Evolutionary conservation across 2,113 vertebrate species (phyloP), one percentile per base, ranked within the genome.

Genomic region (Proterorhinus semilunaris): DNA sequence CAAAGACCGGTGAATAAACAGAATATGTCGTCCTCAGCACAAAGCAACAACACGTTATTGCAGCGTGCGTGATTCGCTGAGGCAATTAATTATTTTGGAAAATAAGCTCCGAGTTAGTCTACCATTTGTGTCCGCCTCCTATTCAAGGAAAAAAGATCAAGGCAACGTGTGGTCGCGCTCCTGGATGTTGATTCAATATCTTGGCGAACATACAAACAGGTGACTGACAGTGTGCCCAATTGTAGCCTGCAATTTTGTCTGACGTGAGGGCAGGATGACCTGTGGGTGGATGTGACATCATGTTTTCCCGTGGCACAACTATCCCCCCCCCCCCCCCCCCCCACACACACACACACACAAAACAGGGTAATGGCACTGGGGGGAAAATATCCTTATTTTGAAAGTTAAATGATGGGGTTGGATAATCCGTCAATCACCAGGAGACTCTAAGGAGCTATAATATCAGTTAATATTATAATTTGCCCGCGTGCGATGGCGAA

Each of bases 221-320:
- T 61, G 42, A 61, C 13, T 45, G 58, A 42, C 15, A 44, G 15
- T 44, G 36, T n/a, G 58, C 42, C 58, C 58, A 44, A 44, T 61
- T 44, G 42, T 61, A 44, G 58, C 42, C 58, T n/a, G 42, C 43
- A n/a, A 44, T 61, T 61, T 61, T 45, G 58, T 13, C 58, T 61
- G 36, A 61, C 15, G 58, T 61, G 58, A 61, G 42, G 45, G 11
- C 58, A 61, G 16, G 58, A 61, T 42, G 55, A 58, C 55, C 55
- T 58, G 55, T 58, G 55, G 12, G 55, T 58, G 55, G 55, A 58
- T 58, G 55, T 58, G 12, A 58, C 55, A 58, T 58, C 15, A 58
- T 58, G 55, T 58, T 58, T 58, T 58, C 42, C 27, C 15, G 11
- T 45, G 58, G 42, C 9, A 15, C 42, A 36, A 45, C 58, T n/a